These are phyloP conservation scores for Ligdia adustata DNA, from an alignment of 2,888 invertebrate species.

Conservation along the genomic window DNA sequence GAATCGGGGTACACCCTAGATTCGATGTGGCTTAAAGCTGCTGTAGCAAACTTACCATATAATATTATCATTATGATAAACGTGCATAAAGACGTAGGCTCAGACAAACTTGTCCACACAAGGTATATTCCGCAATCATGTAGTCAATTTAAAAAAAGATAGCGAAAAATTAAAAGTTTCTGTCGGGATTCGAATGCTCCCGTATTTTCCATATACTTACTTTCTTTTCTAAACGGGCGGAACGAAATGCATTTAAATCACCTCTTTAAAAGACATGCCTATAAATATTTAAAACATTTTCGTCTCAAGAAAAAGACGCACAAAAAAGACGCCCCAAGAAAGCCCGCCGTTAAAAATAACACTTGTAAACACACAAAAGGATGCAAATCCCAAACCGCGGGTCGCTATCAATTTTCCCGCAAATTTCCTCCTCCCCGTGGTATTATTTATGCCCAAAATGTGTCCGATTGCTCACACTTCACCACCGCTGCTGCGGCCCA, in stretches of 20 bases:
- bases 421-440: slow-evolving; percentile 43
- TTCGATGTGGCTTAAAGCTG: too few species aligned
- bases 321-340: slow-evolving; percentile 8
- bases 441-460: slow-evolving; percentile 55
- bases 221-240: too few species aligned
- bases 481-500: slow-evolving; percentile 39
- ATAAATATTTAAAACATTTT: slow-evolving; percentile 19
- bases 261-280: slow-evolving; percentile 2
- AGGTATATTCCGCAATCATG: too few species aligned
- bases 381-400: slow-evolving; percentile 47
- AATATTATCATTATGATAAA: too few species aligned
- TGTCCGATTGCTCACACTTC: slow-evolving; percentile 63
- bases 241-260: slow-evolving; percentile 12
- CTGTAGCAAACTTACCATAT: too few species aligned
- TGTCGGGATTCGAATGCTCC: not conserved
- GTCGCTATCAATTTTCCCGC: slow-evolving; percentile 57
- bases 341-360: slow-evolving; percentile 33
- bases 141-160: too few species aligned
- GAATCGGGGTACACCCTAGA: too few species aligned
- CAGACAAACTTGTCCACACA: too few species aligned
- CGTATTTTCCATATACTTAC: not conserved
- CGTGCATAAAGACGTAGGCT: too few species aligned
- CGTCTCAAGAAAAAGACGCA: slow-evolving; percentile 4
- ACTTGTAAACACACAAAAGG: slow-evolving; percentile 52
- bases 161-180: not conserved